Conservation (phyloP, 2,113 vertebrate species). For the Penelope pileata region DNA sequence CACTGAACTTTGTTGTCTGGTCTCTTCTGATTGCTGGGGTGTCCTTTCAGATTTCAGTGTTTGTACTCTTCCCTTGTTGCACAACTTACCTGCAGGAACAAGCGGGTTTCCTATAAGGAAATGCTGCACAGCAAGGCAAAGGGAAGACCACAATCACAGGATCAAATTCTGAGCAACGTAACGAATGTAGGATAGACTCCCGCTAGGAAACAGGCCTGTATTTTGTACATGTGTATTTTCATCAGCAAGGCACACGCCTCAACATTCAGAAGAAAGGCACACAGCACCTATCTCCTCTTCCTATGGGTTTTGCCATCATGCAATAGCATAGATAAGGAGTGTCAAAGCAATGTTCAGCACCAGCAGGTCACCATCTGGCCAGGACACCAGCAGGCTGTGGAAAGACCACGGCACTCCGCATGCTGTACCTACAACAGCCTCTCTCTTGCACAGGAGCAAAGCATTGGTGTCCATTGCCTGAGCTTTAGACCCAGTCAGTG, state of each 20-base stretch:
- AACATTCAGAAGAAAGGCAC: not conserved
- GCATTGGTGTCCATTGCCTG: not conserved
- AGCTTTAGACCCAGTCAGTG: not conserved
- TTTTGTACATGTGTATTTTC: not conserved
- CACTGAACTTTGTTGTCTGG: not conserved
- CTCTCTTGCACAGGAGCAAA: not conserved
- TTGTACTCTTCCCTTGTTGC: not conserved
- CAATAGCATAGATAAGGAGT: not conserved
- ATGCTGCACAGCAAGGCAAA: not conserved
- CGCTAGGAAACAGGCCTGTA: accelerated
- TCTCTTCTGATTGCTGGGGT: not conserved
- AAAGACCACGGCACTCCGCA: not conserved
- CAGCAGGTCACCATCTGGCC: not conserved
- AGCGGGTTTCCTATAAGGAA: not conserved
- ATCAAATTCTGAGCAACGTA: not conserved
- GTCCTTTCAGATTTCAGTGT: accelerated
- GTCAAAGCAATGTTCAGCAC: accelerated
- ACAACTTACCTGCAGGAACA: not conserved
- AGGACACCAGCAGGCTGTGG: not conserved
- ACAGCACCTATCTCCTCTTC: not conserved
- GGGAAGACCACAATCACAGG: not conserved
- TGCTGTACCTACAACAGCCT: no score
- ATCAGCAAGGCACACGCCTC: not conserved
- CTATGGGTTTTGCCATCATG: not conserved
- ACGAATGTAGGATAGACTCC: not conserved